Conservation (phyloP, 2,888 invertebrate species). For the Mesoligia furuncula region DNA sequence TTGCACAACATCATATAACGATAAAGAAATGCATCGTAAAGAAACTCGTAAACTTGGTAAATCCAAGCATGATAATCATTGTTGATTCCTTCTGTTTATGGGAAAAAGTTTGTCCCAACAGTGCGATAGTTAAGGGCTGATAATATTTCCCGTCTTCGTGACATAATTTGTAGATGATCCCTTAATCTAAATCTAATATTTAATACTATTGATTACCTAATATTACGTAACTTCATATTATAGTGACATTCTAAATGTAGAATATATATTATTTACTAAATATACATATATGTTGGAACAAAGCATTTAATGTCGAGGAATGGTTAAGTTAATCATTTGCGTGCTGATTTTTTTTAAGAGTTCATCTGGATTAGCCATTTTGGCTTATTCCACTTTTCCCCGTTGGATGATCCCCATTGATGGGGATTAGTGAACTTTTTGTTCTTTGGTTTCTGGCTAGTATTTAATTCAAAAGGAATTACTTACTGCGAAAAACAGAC, state of each 20-base stretch:
- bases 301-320: constrained; percentile 65
- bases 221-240: constrained; percentile 66
- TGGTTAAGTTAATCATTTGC: constrained; percentile 54
- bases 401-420: too few species aligned
- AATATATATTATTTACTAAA: constrained; percentile 67
- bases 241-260: constrained; percentile 63
- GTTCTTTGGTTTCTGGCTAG: too few species aligned
- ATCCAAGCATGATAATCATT: neutral
- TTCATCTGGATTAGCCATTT: neutral
- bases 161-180: constrained; percentile 55
- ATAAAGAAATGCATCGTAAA: neutral
- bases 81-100: neutral
- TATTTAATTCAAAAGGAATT: neutral
- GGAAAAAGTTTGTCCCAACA: neutral
- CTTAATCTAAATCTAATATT: constrained; percentile 61
- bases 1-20: neutral
- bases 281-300: constrained; percentile 65
- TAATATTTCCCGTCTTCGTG: neutral
- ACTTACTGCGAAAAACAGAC: neutral
- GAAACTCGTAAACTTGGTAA: too few species aligned
- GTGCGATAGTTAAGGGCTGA: neutral
- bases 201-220: constrained; percentile 68
- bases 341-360: constrained; percentile 8
- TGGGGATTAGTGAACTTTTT: too few species aligned
- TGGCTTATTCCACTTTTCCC: too few species aligned